phyloP scores from a whole-genome alignment of 2,797 vertebrate species.

The Danio jaintianensis region DNA sequence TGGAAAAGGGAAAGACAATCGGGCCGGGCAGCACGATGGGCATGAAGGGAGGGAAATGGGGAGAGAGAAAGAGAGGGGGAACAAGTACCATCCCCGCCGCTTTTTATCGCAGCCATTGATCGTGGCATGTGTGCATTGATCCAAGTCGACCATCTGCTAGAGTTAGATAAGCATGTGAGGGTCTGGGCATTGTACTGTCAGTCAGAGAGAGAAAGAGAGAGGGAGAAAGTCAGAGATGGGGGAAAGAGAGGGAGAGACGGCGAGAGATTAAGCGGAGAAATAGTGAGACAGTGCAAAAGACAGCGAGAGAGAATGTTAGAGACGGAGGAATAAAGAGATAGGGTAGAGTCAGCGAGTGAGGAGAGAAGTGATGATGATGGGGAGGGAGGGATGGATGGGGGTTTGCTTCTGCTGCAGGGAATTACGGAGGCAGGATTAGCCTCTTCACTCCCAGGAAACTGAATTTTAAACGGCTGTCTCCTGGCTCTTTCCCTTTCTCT shows the following conservation, averaged over 20 bases:
- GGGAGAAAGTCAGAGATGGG: conserved; percentile 75
- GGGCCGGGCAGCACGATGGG: conserved; percentile 77
- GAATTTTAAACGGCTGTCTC: conserved; percentile 98
- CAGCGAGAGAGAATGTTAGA: conserved; percentile 60
- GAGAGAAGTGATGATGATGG: conserved; percentile 57
- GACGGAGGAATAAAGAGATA: conserved; percentile 68
- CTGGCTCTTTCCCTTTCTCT: conserved; percentile 68
- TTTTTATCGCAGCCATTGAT: conserved; percentile 99
- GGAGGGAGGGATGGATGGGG: conserved; percentile 74
- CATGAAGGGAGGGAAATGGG: conserved; percentile 80
- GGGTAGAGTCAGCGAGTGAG: conserved; percentile 84
- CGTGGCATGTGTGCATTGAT: conserved; percentile 99
- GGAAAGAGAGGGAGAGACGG: conserved; percentile 69
- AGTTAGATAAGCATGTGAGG: conserved; percentile 99
- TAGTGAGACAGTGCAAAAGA: conserved; percentile 54
- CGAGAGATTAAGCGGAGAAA: conserved; percentile 75
- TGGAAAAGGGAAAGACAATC: conserved; percentile 78
- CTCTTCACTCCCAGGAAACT: conserved; percentile 99
- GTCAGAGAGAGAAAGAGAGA: conserved; percentile 86
- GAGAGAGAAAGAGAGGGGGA: conserved; percentile 71
- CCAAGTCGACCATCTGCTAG: conserved; percentile 99
- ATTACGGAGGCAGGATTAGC: conserved; percentile 99
- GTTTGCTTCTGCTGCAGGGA: conserved; percentile 99
- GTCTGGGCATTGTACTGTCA: conserved; percentile 99
- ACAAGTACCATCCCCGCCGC: conserved; percentile 97